phyloP scores from a whole-genome alignment of 2,888 invertebrate genomes.

The Apodemia zela region DNA sequence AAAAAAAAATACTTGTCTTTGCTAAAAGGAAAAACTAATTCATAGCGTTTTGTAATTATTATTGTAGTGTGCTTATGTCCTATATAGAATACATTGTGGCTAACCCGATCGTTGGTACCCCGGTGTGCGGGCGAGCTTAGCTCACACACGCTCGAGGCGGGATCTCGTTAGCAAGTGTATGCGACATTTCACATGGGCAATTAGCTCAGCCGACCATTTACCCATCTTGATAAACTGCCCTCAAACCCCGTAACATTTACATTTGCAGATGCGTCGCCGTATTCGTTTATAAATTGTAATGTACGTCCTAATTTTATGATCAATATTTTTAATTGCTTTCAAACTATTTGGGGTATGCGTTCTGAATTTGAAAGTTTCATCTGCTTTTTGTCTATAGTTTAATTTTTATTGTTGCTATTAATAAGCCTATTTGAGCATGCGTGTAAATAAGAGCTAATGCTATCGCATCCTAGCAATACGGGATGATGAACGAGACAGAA shows the following conservation, averaged over 20 bases:
- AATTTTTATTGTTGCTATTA: not conserved
- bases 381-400: not conserved
- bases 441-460: no score
- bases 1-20: no score
- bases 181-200: constrained; percentile 79
- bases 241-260: constrained; percentile 46
- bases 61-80: not conserved
- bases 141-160: constrained; percentile 51
- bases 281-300: constrained; percentile 21
- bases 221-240: constrained; percentile 74
- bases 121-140: constrained; percentile 25
- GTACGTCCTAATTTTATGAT: constrained; percentile 15
- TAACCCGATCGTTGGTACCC: not conserved
- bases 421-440: no score
- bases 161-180: constrained; percentile 76
- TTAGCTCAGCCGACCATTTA: constrained; percentile 67
- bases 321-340: constrained; percentile 9
- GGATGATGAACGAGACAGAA: not conserved
- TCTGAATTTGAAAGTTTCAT: not conserved
- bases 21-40: no score
- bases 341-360: not conserved
- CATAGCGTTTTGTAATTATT: no score
- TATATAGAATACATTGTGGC: constrained; percentile 16
- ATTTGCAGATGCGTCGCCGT: constrained; percentile 42
- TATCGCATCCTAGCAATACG: not conserved